These are phyloP conservation scores for Trachelus iudaicus DNA, from an alignment of 2,888 invertebrate species.

Conservation along the genomic window DNA sequence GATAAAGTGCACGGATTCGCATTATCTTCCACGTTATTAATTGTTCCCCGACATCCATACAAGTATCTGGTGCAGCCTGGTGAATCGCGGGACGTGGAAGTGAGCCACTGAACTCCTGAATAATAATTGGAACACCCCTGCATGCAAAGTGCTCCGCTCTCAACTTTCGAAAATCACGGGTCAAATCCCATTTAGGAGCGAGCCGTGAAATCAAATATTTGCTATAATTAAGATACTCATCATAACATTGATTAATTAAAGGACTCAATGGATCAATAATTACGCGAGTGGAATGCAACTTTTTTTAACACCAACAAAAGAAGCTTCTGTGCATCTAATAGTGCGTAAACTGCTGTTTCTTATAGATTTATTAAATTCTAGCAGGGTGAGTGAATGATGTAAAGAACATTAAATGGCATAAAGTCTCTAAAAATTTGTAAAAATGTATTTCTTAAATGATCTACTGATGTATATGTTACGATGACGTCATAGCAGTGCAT, in stretches of 20 bases:
- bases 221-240: background rate
- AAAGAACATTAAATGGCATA: background rate
- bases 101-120: too few relatives aligned
- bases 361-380: background rate
- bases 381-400: background rate
- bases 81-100: too few relatives aligned
- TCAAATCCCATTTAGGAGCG: background rate
- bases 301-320: background rate
- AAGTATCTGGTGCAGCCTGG: background rate
- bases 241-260: background rate
- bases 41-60: background rate
- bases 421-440: background rate
- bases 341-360: background rate
- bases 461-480: background rate
- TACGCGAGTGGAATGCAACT: background rate
- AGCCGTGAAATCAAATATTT: background rate
- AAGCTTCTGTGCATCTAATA: background rate
- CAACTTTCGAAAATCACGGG: background rate
- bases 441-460: background rate
- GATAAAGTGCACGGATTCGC: background rate
- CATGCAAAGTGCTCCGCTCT: background rate
- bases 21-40: background rate
- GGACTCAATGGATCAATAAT: background rate
- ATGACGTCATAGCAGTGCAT: background rate
- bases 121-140: background rate